Conservation (phyloP, 2,113 vertebrate species). For the Catagonus wagneri region DNA sequence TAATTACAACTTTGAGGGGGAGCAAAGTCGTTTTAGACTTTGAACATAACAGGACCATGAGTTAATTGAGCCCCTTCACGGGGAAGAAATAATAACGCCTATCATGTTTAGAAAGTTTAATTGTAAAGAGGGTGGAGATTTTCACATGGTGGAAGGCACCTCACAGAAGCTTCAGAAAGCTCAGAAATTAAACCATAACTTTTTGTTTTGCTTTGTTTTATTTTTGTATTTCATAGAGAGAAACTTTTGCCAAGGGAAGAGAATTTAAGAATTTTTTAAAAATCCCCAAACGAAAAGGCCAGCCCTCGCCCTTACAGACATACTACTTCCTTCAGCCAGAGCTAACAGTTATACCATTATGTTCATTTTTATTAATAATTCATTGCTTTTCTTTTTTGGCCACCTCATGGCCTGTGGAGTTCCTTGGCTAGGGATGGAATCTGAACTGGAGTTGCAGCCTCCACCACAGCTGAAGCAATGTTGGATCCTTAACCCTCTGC, state of each 20-base stretch:
- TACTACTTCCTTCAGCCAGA: neutral
- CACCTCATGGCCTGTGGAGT: too few species aligned
- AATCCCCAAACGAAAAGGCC: neutral
- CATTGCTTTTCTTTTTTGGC: neutral
- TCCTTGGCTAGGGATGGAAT: too few species aligned
- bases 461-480: too few species aligned
- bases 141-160: neutral
- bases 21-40: slow-evolving; percentile 44
- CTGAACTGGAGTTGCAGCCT: too few species aligned
- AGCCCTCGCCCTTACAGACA: neutral
- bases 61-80: neutral
- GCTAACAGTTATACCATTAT: neutral
- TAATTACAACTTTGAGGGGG: slow-evolving; percentile 36
- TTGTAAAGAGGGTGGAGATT: neutral
- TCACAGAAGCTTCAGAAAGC: neutral
- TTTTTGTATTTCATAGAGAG: neutral
- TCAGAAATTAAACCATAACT: neutral
- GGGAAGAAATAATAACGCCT: neutral
- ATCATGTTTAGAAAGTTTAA: neutral
- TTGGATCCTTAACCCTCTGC: too few species aligned
- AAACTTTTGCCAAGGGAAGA: slow-evolving; percentile 43
- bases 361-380: neutral
- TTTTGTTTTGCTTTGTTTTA: neutral
- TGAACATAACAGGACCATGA: neutral
- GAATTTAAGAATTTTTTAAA: neutral